Base-by-base conservation (phyloP, 2,888 invertebrate genomes). In the Scaptomyza flava region DNA sequence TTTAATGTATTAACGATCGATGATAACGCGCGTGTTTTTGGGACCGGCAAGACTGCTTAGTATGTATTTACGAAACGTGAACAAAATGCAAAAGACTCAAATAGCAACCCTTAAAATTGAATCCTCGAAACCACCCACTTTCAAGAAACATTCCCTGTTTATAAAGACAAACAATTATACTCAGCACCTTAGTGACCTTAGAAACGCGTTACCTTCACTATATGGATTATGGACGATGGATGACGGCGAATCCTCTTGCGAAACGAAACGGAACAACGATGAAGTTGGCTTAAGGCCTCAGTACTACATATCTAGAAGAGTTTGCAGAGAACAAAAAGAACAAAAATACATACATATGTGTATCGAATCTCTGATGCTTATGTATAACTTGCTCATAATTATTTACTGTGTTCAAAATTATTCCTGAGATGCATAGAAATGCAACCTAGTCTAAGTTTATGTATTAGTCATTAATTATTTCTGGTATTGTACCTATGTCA, bases 151-250 rank as follows among this genome's bases (percentile, higher is more conserved):
- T 83, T 81, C 75, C 84, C 79, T 60, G 59, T 74, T 56, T 46
- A 77, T 38, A 61, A 31, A 72, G 56, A 58, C 58, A 60, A 2
- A 23, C 50, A 31, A 38, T 42, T 62, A 62, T 68, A 72, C 67
- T 81, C 77, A 66, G 72, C 88, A 84, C 89, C 84, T 84, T 84
- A 84, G 84, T 84, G 84, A 84, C 84, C 84, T 84, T 84, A 84
- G 84, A 79, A 88, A 87, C 87, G 71, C 79, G 84, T 84, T 84
- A 84, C 84, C 84, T 84, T 84, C 61, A 76, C 45, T 58, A 70
- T 31, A 69, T 57, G 52, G 45, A 59, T 45, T 52, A 60, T 58
- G 47, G 38, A 63, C 50, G 48, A 60, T 58, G 47, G 38, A 63
- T 45, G 48, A 45, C 38, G 52, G 48, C 58, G 48, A 77, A 60